phyloP scores from a whole-genome alignment of 2,113 vertebrate species.

The Serilophus lunatus region DNA sequence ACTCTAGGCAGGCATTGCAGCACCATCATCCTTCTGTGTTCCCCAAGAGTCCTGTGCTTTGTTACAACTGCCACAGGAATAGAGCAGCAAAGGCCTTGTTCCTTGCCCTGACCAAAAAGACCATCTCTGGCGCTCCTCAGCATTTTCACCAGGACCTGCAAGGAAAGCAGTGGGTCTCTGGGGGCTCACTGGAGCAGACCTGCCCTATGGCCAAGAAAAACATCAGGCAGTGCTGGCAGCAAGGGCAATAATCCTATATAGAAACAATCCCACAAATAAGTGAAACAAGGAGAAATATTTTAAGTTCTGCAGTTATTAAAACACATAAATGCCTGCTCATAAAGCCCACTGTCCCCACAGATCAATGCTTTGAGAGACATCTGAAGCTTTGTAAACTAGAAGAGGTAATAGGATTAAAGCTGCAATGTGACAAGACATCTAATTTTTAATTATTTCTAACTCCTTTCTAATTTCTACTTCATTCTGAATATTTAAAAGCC shows the following conservation, averaged over 20 bases:
- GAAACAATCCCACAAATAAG: background rate
- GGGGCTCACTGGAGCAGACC: fast-evolving
- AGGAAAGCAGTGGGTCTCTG: background rate
- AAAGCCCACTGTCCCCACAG: background rate
- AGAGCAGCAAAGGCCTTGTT: background rate
- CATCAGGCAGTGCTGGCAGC: background rate
- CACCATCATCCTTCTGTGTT: background rate
- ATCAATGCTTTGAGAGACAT: background rate
- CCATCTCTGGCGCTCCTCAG: background rate
- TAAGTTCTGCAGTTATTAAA: background rate
- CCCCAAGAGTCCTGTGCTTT: background rate
- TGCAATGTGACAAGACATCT: constrained; percentile 7
- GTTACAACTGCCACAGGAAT: background rate
- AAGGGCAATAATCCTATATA: fast-evolving
- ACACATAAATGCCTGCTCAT: background rate
- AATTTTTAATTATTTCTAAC: constrained; percentile 50
- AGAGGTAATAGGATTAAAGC: constrained; percentile 21
- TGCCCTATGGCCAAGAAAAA: background rate
- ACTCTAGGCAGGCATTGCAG: background rate
- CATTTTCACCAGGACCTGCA: background rate
- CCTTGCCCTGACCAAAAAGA: background rate
- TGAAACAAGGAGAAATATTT: background rate
- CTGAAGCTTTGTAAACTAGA: constrained; percentile 26
- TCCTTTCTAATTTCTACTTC: constrained; percentile 45
- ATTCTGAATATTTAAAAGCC: constrained; percentile 52